Evolutionary conservation across 2,113 vertebrate genomes (phyloP).

Genomic region (Strix uralensis): DNA sequence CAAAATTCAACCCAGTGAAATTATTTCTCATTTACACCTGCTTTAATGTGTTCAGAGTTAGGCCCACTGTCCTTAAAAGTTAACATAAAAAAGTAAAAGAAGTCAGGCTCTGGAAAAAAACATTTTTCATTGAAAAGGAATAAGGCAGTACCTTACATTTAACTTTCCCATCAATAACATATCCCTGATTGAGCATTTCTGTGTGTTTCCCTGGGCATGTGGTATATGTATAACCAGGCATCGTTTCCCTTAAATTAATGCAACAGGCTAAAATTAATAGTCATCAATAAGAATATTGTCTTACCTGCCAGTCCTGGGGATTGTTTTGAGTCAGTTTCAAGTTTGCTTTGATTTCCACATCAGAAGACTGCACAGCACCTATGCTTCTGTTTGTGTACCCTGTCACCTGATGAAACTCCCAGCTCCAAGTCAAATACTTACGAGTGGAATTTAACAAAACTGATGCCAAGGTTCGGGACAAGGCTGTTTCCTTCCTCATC

Average conservation of each 20-base stretch:
- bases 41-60: not conserved
- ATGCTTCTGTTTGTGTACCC: not conserved
- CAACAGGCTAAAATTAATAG: not conserved
- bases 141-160: not conserved
- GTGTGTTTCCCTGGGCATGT: not conserved
- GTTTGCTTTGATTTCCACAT: not conserved
- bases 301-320: not conserved
- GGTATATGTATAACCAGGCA: not conserved
- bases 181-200: not conserved
- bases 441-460: not conserved
- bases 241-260: not conserved
- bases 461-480: not conserved
- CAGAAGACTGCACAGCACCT: not conserved
- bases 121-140: not conserved
- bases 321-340: not conserved
- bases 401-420: not conserved
- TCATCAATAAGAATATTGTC: not conserved
- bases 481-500: not conserved
- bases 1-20: not conserved
- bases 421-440: not conserved
- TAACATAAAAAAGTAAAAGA: not conserved
- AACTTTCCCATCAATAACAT: not conserved
- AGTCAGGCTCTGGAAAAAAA: not conserved
- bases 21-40: not conserved
- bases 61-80: not conserved